phyloP scores from a whole-genome alignment of 2,113 vertebrate species.

The Entosphenus tridentatus region DNA sequence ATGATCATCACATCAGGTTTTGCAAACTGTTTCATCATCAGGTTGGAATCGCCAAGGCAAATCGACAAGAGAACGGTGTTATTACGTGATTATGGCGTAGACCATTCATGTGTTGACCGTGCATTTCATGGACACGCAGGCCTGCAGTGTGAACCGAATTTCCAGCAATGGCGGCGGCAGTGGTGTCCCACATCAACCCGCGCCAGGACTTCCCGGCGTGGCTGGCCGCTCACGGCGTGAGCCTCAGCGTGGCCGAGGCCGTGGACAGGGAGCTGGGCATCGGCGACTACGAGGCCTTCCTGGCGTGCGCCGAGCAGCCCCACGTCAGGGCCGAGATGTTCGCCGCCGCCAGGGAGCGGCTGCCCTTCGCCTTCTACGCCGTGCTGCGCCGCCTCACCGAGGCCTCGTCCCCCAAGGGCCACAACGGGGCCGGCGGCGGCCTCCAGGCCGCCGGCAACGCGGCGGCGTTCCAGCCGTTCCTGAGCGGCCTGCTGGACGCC shows the following conservation, averaged over 20 bases:
- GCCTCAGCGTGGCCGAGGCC: not conserved
- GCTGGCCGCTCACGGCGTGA: conserved; percentile 3
- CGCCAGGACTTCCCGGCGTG: conserved; percentile 3
- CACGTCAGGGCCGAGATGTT: conserved; percentile 5
- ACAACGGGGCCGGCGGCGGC: not conserved
- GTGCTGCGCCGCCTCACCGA: not conserved
- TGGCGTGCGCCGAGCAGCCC: not conserved
- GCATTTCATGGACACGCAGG: too few relatives aligned
- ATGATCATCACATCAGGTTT: too few relatives aligned
- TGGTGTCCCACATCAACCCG: not conserved
- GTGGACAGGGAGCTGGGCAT: conserved; percentile 3
- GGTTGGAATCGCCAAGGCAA: too few relatives aligned
- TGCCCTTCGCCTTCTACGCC: not conserved
- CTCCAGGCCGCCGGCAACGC: not conserved
- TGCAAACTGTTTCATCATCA: too few relatives aligned
- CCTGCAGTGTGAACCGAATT: too few relatives aligned
- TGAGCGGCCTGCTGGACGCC: not conserved
- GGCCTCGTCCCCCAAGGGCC: not conserved
- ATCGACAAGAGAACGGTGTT: too few relatives aligned
- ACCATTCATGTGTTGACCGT: too few relatives aligned
- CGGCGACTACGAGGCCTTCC: not conserved
- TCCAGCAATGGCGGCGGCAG: too few relatives aligned
- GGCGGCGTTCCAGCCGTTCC: not conserved
- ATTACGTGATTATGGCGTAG: too few relatives aligned
- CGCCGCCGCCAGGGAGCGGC: conserved; percentile 1